phyloP scores from a whole-genome alignment of 2,797 vertebrate species.

The Tadarida brasiliensis region DNA sequence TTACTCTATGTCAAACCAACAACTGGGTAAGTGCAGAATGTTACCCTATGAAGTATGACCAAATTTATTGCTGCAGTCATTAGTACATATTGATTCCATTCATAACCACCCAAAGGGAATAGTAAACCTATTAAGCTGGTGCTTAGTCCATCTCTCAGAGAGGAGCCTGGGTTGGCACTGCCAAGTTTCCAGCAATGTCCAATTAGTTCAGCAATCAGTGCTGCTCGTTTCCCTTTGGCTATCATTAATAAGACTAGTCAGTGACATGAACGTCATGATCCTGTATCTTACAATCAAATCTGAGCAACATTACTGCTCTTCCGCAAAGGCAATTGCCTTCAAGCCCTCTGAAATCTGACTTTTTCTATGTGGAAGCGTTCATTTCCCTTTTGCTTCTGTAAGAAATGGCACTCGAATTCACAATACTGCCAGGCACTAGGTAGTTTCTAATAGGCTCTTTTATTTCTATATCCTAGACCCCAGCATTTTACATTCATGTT shows the following conservation, averaged over 20 bases:
- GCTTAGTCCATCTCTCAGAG: constrained; percentile 55
- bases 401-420: not conserved
- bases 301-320: not conserved
- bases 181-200: constrained; percentile 64
- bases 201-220: not conserved
- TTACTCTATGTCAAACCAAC: constrained; percentile 88
- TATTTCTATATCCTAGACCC: not conserved
- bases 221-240: not conserved
- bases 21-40: constrained; percentile 86
- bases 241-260: constrained; percentile 54
- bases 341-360: not conserved
- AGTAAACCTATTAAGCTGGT: constrained; percentile 80
- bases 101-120: constrained; percentile 87
- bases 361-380: constrained; percentile 8
- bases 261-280: not conserved
- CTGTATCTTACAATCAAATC: constrained; percentile 21
- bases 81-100: constrained; percentile 89
- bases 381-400: constrained; percentile 5
- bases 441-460: not conserved
- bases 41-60: constrained; percentile 86
- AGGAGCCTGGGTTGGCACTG: constrained; percentile 49
- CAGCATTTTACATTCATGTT: not conserved
- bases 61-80: constrained; percentile 89
- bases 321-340: not conserved
- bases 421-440: not conserved